A percentile compares a stretch with the other conserved stretches of the same genome.
Conservation (phyloP, 2,797 vertebrate genomes). For the Enteromius unitaeniatus region DNA sequence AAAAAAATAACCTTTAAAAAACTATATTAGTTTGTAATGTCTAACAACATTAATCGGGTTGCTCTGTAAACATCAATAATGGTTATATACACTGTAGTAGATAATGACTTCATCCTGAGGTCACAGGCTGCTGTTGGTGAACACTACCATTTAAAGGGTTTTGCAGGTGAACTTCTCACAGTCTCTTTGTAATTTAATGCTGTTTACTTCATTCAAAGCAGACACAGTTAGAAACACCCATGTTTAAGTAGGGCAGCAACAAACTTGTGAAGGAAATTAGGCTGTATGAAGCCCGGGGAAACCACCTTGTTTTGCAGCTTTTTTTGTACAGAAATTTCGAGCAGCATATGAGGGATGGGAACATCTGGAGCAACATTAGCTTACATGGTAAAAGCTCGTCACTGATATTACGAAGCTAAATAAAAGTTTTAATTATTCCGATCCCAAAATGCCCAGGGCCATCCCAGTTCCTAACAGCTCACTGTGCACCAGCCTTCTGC, state of each 20-base stretch:
- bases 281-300: constrained; percentile 12
- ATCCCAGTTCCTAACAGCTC: neutral
- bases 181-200: neutral
- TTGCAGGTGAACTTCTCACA: neutral
- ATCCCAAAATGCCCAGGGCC: constrained; percentile 6
- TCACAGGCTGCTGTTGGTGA: neutral
- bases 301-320: constrained; percentile 51
- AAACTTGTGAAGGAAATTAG: constrained; percentile 8
- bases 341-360: constrained; percentile 30
- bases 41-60: neutral
- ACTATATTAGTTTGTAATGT: neutral
- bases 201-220: constrained; percentile 6
- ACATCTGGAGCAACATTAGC: constrained; percentile 60
- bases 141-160: neutral
- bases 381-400: constrained; percentile 4
- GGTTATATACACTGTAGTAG: neutral
- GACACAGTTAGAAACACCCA: constrained; percentile 35
- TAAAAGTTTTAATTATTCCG: constrained; percentile 20
- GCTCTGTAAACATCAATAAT: neutral
- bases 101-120: neutral
- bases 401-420: neutral
- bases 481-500: constrained; percentile 14
- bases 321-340: constrained; percentile 24
- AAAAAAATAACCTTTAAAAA: neutral
- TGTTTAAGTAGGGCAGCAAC: constrained; percentile 40